Evolutionary conservation across 2,888 invertebrate genomes (phyloP).

Genomic region (Parnassius mnemosyne): DNA sequence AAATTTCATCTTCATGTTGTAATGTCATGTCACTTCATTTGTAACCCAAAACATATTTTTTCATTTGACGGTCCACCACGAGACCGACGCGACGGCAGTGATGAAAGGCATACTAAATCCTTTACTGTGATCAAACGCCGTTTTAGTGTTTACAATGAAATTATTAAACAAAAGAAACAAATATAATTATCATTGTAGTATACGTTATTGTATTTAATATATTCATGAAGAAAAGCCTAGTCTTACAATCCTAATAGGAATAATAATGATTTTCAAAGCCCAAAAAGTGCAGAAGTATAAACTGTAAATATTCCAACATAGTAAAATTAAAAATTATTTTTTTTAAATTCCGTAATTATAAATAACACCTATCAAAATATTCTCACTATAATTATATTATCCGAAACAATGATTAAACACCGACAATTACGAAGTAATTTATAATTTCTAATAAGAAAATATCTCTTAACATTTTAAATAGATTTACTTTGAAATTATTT

Average conservation of each 20-base stretch:
- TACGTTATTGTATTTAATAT: slow-evolving; percentile 16
- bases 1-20: too few species aligned
- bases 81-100: too few species aligned
- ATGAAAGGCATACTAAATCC: too few species aligned
- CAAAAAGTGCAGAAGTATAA: slow-evolving; percentile 45
- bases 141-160: slow-evolving; percentile 19
- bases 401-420: slow-evolving; percentile 20
- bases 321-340: slow-evolving; percentile 11
- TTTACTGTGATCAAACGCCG: too few species aligned
- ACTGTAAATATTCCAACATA: slow-evolving; percentile 14
- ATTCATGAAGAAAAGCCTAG: slow-evolving; percentile 19
- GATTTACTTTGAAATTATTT: slow-evolving; percentile 13
- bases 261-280: slow-evolving; percentile 41
- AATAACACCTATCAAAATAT: slow-evolving; percentile 40
- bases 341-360: slow-evolving; percentile 26
- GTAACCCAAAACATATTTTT: too few species aligned
- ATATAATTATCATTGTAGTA: slow-evolving; percentile 10
- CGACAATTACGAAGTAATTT: slow-evolving; percentile 6
- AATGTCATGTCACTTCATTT: too few species aligned
- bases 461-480: slow-evolving; percentile 17
- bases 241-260: slow-evolving; percentile 11
- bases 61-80: too few species aligned
- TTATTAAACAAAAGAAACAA: neutral
- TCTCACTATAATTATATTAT: slow-evolving; percentile 44
- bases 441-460: slow-evolving; percentile 11